Percentiles rank a stretch among this genome's conserved stretches.
Conservation (phyloP, 2,113 vertebrate species). For the Aldabrachelys gigantea region DNA sequence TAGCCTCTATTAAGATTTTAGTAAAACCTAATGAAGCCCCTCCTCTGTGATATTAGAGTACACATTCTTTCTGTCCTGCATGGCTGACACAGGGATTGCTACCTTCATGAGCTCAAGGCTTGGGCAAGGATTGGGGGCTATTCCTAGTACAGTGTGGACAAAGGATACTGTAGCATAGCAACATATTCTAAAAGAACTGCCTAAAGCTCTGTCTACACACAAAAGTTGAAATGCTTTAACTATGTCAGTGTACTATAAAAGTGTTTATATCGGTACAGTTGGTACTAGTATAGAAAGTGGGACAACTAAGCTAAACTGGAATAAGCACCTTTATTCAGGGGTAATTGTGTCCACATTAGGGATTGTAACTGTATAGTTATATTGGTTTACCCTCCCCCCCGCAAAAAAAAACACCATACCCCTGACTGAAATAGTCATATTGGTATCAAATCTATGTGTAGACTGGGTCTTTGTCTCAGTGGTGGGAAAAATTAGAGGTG, state of each 20-base stretch:
- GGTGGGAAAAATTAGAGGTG: neutral
- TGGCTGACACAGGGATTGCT: slow-evolving; percentile 42
- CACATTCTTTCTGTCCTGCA: slow-evolving; percentile 25
- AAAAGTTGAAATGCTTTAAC: slow-evolving; percentile 30
- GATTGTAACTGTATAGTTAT: neutral
- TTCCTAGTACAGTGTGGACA: slow-evolving; percentile 27
- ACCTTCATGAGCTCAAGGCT: slow-evolving; percentile 48
- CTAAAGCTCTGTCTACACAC: neutral
- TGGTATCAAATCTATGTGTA: slow-evolving; percentile 29
- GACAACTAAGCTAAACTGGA: neutral
- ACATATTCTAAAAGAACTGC: neutral
- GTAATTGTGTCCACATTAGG: neutral
- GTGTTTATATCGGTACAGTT: neutral
- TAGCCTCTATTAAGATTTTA: neutral
- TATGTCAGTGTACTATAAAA: slow-evolving; percentile 6
- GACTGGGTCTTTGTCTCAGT: neutral
- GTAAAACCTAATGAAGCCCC: neutral
- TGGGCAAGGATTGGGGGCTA: slow-evolving; percentile 18
- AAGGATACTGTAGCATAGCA: neutral
- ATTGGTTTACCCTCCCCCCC: neutral
- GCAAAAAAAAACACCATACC: slow-evolving; percentile 19
- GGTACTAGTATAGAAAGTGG: neutral
- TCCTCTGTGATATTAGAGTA: neutral
- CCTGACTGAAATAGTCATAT: slow-evolving; percentile 18
- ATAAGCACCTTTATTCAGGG: neutral